Conservation (phyloP, 2,888 invertebrate species). For the Onthophagus sagittarius region DNA sequence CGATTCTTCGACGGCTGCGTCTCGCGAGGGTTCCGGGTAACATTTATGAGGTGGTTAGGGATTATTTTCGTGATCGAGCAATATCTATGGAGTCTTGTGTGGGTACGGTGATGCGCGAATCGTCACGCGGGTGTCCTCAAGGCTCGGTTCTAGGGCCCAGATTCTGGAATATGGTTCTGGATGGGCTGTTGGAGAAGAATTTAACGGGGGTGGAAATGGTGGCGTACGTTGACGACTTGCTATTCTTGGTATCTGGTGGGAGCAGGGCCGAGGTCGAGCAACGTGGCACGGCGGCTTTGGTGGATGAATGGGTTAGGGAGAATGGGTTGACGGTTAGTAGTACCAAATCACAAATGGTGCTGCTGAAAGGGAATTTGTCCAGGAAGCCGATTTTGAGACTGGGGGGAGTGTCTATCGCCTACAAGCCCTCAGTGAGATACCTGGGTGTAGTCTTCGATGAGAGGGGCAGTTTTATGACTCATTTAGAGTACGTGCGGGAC, state of each 20-base stretch:
- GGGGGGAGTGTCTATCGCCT: background rate
- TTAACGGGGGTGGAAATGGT: background rate
- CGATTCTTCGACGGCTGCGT: background rate
- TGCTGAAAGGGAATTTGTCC: constrained; percentile 4
- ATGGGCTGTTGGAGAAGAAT: no score
- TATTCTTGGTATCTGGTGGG: background rate
- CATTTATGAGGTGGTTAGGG: constrained; percentile 2
- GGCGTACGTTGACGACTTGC: constrained; percentile 15
- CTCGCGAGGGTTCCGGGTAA: background rate
- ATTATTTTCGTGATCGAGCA: constrained; percentile 14
- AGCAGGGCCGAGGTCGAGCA: constrained; percentile 1
- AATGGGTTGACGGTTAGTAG: background rate
- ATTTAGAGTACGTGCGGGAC: background rate
- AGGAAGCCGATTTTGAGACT: background rate
- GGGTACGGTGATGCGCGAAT: no score
- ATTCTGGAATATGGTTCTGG: no score
- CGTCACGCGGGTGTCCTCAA: no score
- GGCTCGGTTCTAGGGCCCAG: no score
- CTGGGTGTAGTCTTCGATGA: constrained; percentile 12
- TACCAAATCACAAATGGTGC: background rate
- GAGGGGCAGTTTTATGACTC: background rate
- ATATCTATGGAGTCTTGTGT: no score
- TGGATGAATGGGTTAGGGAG: background rate
- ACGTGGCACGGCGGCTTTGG: background rate
- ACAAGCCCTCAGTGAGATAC: background rate